phyloP scores from a whole-genome alignment of 2,113 vertebrate species.

The Poecile atricapillus region DNA sequence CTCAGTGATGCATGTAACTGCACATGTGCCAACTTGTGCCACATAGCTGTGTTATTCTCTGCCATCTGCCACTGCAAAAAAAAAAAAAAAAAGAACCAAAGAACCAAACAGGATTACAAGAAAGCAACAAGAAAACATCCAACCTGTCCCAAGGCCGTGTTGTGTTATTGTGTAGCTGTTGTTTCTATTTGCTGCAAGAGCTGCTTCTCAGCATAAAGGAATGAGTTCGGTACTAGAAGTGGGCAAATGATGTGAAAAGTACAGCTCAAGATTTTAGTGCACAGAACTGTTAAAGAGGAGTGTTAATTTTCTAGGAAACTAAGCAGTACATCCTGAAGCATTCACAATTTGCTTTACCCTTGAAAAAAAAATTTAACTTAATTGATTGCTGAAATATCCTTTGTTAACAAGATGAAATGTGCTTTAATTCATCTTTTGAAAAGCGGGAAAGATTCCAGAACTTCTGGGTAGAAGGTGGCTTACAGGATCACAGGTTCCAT shows the following conservation, averaged over 20 bases:
- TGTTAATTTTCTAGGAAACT: slow-evolving; percentile 29
- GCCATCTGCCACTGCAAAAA: not conserved
- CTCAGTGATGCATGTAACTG: not conserved
- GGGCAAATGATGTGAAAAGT: not conserved
- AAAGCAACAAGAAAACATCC: not conserved
- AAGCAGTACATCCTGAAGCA: not conserved
- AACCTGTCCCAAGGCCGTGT: not conserved
- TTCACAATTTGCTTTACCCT: not conserved
- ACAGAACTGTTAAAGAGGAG: not conserved
- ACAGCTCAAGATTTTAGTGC: not conserved
- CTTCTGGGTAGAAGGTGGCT: not conserved
- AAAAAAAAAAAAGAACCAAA: too few species aligned
- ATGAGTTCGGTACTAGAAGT: not conserved
- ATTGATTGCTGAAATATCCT: not conserved
- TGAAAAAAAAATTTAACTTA: not conserved
- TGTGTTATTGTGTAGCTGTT: not conserved
- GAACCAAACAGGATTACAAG: not conserved
- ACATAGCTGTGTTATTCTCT: not conserved
- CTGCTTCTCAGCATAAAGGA: not conserved
- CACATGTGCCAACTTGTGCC: accelerated
- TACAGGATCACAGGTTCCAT: not conserved
- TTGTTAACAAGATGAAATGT: not conserved
- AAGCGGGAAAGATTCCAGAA: not conserved
- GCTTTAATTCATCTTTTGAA: not conserved
- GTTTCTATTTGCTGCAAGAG: not conserved